These are phyloP conservation scores for Hofmannophila pseudospretella DNA, from an alignment of 2,888 invertebrate species.

Conservation along the genomic window DNA sequence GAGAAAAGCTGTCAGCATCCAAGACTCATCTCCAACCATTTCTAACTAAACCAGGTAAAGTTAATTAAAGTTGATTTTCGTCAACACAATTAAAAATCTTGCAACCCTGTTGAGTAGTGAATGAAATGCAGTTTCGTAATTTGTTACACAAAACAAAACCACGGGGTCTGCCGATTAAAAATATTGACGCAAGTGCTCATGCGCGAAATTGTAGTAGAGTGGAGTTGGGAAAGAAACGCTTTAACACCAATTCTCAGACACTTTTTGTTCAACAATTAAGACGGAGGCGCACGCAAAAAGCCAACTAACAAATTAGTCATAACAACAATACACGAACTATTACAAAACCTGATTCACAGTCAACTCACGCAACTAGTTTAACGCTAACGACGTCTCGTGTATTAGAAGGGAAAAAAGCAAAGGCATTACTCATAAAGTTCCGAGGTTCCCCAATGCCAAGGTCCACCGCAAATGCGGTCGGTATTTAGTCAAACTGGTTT, in stretches of 20 bases:
- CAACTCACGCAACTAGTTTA: background rate
- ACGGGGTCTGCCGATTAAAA: conserved; percentile 4
- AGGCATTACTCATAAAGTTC: conserved; percentile 51
- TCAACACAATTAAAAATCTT: too few species aligned
- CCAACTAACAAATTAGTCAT: conserved; percentile 1
- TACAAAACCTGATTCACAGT: background rate
- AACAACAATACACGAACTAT: background rate
- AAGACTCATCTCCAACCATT: too few species aligned
- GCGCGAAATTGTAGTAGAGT: conserved; percentile 17
- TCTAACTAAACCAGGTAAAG: too few species aligned
- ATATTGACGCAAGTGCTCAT: conserved; percentile 18
- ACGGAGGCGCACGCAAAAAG: background rate
- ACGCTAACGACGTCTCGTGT: background rate
- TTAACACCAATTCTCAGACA: conserved; percentile 16
- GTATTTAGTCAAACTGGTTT: conserved; percentile 50
- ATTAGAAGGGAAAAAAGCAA: conserved; percentile 23
- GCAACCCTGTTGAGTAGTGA: too few species aligned
- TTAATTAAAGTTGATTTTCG: too few species aligned
- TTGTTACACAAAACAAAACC: conserved; percentile 8
- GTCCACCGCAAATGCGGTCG: conserved; percentile 30
- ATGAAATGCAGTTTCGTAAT: conserved; percentile 9
- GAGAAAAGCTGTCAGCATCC: too few species aligned
- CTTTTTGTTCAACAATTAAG: conserved; percentile 10
- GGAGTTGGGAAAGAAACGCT: conserved; percentile 15
- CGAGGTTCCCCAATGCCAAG: conserved; percentile 73